Base-by-base conservation (phyloP, 1,140 invertebrate genomes). In the Oedothorax gibbosus region DNA sequence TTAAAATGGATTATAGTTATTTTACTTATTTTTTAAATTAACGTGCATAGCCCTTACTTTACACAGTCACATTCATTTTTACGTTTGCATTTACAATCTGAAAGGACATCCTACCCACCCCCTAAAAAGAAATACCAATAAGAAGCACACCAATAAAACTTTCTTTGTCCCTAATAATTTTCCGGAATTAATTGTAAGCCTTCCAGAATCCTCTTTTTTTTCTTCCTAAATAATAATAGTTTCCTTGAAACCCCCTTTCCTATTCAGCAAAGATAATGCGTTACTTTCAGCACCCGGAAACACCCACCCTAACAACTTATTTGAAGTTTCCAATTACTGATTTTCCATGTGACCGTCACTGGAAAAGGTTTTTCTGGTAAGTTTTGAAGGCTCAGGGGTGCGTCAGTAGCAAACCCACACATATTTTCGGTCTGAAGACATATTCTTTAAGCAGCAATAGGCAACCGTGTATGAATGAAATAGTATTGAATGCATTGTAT, bases 321-420 rank as follows among this genome's bases (percentile, higher is more conserved):
- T 71, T 71, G 69, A 71, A 71, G 69, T 71, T 71, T 71, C 69
- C 69, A 71, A 71, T 71, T 71, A 71, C 69, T 53, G 69, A 71
- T 71, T 71, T 71, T 71, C 49, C 69, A n/a, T 35, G 35, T 51
- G 69, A 54, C 49, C 50, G 20, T 53, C n/a, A 51, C 12, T 18
- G 51, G 69, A 71, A 71, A 71, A 71, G 69, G 15, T 53, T 71
- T 54, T 53, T 15, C 69, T 71, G 69, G 50, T n/a, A 51, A 35
- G n/a, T 21, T 66, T 12, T 12, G 69, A 71, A 53, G 69, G 8
- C 69, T 20, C 69, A 35, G 35, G 35, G 35, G 35, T 35, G 35
- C 1, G 5, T 35, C 2, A 35, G 35, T 35, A 35, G 35, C 35
- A 35, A 35, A 35, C 35, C 35, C 35, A 35, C 35, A 35, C 35